phyloP scores from a whole-genome alignment of 2,888 invertebrate species.

The Pristionchus japonicus region DNA sequence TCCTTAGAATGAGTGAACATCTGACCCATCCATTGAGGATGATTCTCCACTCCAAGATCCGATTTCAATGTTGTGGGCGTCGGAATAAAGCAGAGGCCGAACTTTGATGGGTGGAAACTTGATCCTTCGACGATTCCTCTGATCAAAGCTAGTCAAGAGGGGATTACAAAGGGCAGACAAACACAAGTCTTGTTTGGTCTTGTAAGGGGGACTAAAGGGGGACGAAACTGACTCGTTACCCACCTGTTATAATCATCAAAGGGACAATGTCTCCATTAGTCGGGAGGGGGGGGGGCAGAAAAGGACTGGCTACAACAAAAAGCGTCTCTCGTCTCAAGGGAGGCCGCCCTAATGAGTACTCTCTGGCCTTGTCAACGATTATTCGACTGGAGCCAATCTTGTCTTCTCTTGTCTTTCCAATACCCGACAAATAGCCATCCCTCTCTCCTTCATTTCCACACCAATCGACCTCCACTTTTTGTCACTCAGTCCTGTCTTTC shows the following conservation, averaged over 20 bases:
- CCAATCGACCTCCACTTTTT: slow-evolving; percentile 34
- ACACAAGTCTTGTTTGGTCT: not conserved
- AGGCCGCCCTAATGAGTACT: not conserved
- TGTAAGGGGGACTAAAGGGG: not conserved
- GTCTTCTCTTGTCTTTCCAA: not conserved
- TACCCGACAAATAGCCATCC: not conserved
- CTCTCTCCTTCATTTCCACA: not conserved
- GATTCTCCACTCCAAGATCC: not conserved
- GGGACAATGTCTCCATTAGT: not conserved
- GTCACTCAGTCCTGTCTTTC: not conserved
- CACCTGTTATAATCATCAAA: slow-evolving; percentile 35
- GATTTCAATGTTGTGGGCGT: not conserved
- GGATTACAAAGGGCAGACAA: not conserved
- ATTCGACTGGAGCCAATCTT: not conserved
- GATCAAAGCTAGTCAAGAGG: not conserved
- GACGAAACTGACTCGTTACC: not conserved
- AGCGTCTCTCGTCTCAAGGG: not conserved
- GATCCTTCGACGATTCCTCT: not conserved
- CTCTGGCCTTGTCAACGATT: slow-evolving; percentile 4
- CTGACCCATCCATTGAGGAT: not conserved
- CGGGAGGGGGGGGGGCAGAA: no score
- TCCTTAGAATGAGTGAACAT: not conserved
- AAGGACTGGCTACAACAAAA: not conserved
- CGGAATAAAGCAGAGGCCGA: not conserved
- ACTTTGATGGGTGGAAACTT: not conserved